Base-by-base conservation (phyloP, 1,140 invertebrate genomes). In the Cardiocondyla obscurior region DNA sequence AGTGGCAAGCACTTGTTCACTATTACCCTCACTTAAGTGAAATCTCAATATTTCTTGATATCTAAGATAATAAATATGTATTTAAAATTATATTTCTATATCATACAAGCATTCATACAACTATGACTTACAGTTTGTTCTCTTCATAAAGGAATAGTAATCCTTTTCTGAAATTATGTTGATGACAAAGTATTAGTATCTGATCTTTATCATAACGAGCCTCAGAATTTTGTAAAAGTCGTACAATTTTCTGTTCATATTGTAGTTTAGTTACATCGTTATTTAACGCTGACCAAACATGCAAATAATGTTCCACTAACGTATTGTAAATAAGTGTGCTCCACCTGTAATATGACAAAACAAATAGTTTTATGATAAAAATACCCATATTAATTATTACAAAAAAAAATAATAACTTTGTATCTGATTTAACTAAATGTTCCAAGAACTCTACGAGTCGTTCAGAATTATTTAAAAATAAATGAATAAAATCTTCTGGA, bases 81-180 rank as follows among this genome's bases (percentile, higher is more conserved):
- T 16, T 22, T 44, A 7, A 46, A 16, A 16, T 14, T 5, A 28
- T 36, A n/a, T n/a, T 33, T 10, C n/a, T 22, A 6, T 14, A 14
- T 60, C 10, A 69, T 22, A 62, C 2, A n/a, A 64, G 10, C 14
- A 55, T 62, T 49, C 8, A 0, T 16, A 46, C 1, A 10, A 49
- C 5, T 44, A 44, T 3, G 33, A 82, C 79, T 5, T 95, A 98
- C 95, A 98, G 91, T 94, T 98, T 97, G 85, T 96, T 96, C 93
- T 98, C 97, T 93, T 98, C 97, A 93, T 98, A 98, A 19, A 99
- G 94, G 92, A 96, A 96, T 0, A 98, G 94, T 53, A 98, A 95
- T 10, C 98, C 98, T 55, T 96, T 94, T 88, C 96, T 96, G 93
- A 98, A 98, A 87, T 96, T 96, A 84, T 97, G 96, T 94, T 97